These are phyloP conservation scores for Leptopilina drosophilae DNA, from an alignment of 2,888 invertebrate genomes.

Conservation along the genomic window DNA sequence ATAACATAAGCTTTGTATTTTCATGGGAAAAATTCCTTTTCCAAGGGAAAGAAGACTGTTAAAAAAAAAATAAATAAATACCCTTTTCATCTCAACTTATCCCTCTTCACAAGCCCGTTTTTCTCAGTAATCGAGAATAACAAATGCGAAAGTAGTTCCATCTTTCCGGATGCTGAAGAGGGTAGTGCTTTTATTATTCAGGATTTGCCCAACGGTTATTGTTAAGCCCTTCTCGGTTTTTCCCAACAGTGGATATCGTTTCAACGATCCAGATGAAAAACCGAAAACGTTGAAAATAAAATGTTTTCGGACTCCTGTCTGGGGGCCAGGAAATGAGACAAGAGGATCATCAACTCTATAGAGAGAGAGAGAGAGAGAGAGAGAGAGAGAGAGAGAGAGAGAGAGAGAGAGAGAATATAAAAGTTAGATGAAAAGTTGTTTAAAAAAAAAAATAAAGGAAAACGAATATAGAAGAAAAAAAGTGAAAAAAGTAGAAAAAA, in stretches of 20 bases:
- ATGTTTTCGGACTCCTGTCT: slow-evolving; percentile 16
- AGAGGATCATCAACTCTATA: too few relatives aligned
- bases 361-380: slow-evolving; percentile 33
- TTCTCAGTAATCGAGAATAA: slow-evolving; percentile 18
- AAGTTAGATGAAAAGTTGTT: not conserved
- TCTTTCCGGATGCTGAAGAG: slow-evolving; percentile 4
- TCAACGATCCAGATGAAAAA: slow-evolving; percentile 21
- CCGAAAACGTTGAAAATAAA: slow-evolving; percentile 24
- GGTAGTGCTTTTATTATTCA: slow-evolving; percentile 18
- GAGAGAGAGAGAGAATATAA: too few relatives aligned
- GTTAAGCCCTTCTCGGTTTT: slow-evolving; percentile 1
- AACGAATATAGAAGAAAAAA: not conserved
- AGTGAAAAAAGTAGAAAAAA: not conserved
- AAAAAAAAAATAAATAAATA: not conserved
- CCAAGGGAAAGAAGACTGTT: not conserved
- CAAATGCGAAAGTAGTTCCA: slow-evolving; percentile 19
- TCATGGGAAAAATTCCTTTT: not conserved
- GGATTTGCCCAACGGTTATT: slow-evolving; percentile 6
- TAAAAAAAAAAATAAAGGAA: not conserved
- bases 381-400: slow-evolving; percentile 12
- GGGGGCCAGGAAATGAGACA: slow-evolving; percentile 38
- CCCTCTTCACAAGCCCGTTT: not conserved
- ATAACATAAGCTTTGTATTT: not conserved
- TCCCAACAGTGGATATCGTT: slow-evolving; percentile 12
- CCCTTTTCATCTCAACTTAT: slow-evolving; percentile 10